Evolutionary conservation across 2,888 invertebrate genomes (phyloP), one percentile per base, ranked within the genome.

Genomic region (Lampropteryx suffumata): DNA sequence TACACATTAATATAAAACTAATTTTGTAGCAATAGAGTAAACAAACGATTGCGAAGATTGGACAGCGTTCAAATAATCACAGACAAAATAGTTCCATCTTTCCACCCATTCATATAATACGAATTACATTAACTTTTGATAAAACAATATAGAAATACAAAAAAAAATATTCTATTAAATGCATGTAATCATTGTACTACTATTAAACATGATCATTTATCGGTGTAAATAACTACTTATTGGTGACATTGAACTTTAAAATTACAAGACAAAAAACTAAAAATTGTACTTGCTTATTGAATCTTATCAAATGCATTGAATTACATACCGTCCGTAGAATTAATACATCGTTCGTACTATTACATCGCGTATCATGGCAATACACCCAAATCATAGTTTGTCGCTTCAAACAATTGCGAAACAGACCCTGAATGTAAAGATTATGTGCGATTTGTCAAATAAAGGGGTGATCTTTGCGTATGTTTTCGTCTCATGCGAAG

Each of bases 161-260:
- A 63, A 36, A 69, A 60, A 59, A 69, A 73, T 81, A 81, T 64
- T 71, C 80, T 84, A 84, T 74, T 86, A 87, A 87, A 87, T 87
- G 87, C 85, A 84, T 71, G 69, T 78, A 68, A 78, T 74, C 71
- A 77, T 84, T 85, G 84, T 84, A 87, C 84, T 85, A 67, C 57
- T 48, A 35, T 63, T 62, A 66, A 67, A 67, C 59, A 47, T 65
- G 7, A 7, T 24, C 1, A 4, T 4, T 24, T 7, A 24, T 24
- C 24, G 5, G 24, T 24, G 24, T 40, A 34, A n/a, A 46, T 59
- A 75, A 14, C 13, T 2, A n/a, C n/a, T 68, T 6, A 17, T 10
- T 29, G 21, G 11, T 14, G 14, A 28, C 5, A 10, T 7, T 40
- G 29, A 40, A 69, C 65, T 43, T 60, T 60, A 62, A n/a, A 61